Evolutionary conservation across 2,113 vertebrate species (phyloP).

Genomic region (Lutjanus erythropterus): DNA sequence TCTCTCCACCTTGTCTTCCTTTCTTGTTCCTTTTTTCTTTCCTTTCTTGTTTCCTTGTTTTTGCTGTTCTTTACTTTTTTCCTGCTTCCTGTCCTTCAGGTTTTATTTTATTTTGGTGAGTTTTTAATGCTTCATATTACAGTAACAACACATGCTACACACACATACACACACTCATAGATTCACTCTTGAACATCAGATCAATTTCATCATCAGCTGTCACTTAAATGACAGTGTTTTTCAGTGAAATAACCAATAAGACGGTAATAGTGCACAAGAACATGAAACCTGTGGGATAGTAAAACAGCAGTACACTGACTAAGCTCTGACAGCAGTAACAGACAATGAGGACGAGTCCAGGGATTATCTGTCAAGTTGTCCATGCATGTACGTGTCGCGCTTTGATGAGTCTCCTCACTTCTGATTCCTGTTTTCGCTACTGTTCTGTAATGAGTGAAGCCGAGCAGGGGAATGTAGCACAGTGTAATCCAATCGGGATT

Average conservation of each 20-base stretch:
- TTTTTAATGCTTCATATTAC: neutral
- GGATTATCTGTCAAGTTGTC: constrained; percentile 43
- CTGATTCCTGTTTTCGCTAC: constrained; percentile 39
- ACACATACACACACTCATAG: neutral
- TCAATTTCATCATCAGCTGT: neutral
- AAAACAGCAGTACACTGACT: neutral
- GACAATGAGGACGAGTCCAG: neutral
- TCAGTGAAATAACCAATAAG: neutral
- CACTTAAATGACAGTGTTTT: neutral
- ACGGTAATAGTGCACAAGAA: neutral
- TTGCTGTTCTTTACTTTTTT: neutral
- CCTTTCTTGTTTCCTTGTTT: neutral
- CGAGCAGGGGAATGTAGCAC: constrained; percentile 37
- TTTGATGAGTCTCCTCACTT: constrained; percentile 35
- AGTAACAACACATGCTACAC: neutral
- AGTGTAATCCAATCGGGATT: constrained; percentile 77
- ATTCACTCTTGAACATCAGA: neutral
- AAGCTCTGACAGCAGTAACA: neutral
- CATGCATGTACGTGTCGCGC: neutral
- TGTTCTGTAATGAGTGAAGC: constrained; percentile 51
- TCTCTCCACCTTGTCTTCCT: neutral
- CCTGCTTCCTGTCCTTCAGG: too few relatives aligned
- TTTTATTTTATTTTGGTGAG: neutral
- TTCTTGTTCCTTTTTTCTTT: neutral
- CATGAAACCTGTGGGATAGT: neutral